These are phyloP conservation scores for Galbula dea DNA, from an alignment of 2,113 vertebrate species.

Conservation along the genomic window DNA sequence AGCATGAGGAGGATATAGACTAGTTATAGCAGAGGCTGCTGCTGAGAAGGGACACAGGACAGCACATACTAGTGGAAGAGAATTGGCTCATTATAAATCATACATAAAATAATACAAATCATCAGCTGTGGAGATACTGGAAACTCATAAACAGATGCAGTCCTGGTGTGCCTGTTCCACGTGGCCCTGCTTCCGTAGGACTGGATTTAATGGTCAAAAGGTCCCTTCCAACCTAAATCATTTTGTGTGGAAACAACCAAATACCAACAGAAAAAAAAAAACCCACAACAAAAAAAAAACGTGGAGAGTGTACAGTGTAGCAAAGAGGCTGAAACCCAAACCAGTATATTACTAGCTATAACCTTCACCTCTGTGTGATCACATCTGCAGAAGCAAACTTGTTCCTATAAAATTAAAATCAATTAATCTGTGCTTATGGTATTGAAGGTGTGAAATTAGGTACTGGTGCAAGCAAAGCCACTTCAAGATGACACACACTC, in stretches of 20 bases:
- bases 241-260: not conserved
- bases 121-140: not conserved
- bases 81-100: not conserved
- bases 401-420: not conserved
- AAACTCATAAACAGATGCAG: not conserved
- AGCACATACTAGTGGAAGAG: not conserved
- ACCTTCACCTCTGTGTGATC: not conserved
- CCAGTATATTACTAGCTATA: rapidly evolving
- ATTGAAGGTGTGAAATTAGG: not conserved
- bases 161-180: not conserved
- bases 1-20: not conserved
- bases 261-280: not conserved
- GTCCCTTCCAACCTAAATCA: not conserved
- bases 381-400: not conserved
- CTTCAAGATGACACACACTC: not conserved
- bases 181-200: not conserved
- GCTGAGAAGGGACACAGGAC: not conserved
- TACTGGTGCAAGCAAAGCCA: not conserved
- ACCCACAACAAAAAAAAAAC: not conserved
- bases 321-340: not conserved
- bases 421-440: not conserved
- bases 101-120: rapidly evolving
- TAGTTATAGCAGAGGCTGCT: not conserved
- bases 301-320: not conserved
- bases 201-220: not conserved